These are phyloP conservation scores for Trachelus stipa DNA, from an alignment of 2,888 invertebrate species.

Conservation along the genomic window DNA sequence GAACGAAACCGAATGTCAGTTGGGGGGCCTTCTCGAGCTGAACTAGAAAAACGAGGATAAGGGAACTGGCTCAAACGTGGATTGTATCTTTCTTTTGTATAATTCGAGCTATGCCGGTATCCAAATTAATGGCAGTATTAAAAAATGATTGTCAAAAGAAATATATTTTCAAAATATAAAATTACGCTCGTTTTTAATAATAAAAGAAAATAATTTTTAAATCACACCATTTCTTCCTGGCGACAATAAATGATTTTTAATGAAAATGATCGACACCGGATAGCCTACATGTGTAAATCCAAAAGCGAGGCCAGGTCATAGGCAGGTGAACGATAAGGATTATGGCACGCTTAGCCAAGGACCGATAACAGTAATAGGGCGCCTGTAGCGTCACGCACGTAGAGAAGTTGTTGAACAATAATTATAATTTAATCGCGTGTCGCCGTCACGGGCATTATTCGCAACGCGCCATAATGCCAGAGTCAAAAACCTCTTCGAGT, in stretches of 20 bases:
- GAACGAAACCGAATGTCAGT: not conserved
- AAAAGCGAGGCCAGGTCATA: not conserved
- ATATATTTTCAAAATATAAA: not conserved
- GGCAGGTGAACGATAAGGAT: not conserved
- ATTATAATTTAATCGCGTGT: slow-evolving; percentile 32
- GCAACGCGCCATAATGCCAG: slow-evolving; percentile 12
- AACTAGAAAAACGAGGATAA: not conserved
- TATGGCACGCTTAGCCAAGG: slow-evolving; percentile 1
- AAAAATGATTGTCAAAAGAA: not conserved
- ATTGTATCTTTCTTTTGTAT: not conserved
- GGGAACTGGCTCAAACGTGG: not conserved
- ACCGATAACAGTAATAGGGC: slow-evolving; percentile 33
- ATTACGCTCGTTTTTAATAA: not conserved
- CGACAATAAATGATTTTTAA: not conserved
- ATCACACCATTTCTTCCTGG: not conserved
- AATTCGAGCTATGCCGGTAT: not conserved
- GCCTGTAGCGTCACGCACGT: slow-evolving; percentile 14
- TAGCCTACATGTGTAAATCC: not conserved
- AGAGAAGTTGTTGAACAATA: slow-evolving; percentile 36
- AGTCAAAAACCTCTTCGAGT: slow-evolving; percentile 1
- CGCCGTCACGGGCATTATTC: slow-evolving; percentile 31
- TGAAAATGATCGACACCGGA: not conserved
- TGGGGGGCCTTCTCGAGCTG: not conserved
- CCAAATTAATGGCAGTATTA: not conserved
- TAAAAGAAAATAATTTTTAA: not conserved